Evolutionary conservation across 1,140 invertebrate species (phyloP).

Genomic region (Bombyx mandarina): DNA sequence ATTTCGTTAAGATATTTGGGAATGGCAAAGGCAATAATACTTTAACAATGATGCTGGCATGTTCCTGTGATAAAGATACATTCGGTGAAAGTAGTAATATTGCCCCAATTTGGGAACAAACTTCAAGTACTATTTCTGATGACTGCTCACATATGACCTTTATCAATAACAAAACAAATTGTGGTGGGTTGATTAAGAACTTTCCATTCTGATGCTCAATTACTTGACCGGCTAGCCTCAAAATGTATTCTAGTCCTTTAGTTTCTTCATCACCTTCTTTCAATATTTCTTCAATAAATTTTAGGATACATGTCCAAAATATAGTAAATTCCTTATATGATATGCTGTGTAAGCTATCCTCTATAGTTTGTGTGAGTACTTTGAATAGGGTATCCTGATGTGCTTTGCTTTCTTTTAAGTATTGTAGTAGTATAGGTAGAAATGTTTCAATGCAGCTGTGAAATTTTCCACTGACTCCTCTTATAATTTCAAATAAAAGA

Average conservation of each 20-base stretch:
- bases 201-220: slow-evolving; percentile 76
- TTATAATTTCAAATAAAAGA: slow-evolving; percentile 88
- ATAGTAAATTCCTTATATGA: slow-evolving; percentile 72
- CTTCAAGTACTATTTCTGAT: slow-evolving; percentile 65
- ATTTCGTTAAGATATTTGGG: slow-evolving; percentile 72
- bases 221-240: slow-evolving; percentile 73
- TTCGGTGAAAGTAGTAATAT: slow-evolving; percentile 74
- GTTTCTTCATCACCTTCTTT: slow-evolving; percentile 39
- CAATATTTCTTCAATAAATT: slow-evolving; percentile 42
- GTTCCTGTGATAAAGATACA: slow-evolving; percentile 77
- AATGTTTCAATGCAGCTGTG: slow-evolving; percentile 82
- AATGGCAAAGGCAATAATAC: slow-evolving; percentile 73
- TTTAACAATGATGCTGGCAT: slow-evolving; percentile 75
- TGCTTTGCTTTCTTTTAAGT: slow-evolving; percentile 69
- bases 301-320: slow-evolving; percentile 73
- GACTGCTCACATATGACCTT: slow-evolving; percentile 70
- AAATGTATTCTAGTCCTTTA: slow-evolving; percentile 55
- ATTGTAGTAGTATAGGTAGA: slow-evolving; percentile 74
- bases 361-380: slow-evolving; percentile 74
- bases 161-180: slow-evolving; percentile 68
- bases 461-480: slow-evolving; percentile 84
- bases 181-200: slow-evolving; percentile 72
- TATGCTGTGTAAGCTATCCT: slow-evolving; percentile 73
- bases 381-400: slow-evolving; percentile 74
- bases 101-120: slow-evolving; percentile 72